phyloP scores from a whole-genome alignment of 1,140 invertebrate genomes.

The Galendromus occidentalis region DNA sequence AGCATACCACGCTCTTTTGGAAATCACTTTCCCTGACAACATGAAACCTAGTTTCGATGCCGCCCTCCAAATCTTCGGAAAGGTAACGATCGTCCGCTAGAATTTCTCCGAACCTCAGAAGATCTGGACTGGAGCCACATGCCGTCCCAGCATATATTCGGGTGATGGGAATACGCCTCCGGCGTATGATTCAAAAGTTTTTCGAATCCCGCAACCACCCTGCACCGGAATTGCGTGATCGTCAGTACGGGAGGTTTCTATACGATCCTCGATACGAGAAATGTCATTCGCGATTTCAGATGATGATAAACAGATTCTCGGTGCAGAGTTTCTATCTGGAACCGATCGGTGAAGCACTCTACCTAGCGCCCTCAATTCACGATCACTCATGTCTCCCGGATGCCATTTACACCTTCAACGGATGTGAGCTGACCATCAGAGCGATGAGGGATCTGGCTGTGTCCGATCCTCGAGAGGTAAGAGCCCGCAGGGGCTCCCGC shows the following conservation, averaged over 20 bases:
- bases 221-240: no score
- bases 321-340: neutral
- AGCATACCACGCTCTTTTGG: neutral
- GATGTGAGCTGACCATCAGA: neutral
- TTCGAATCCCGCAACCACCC: no score
- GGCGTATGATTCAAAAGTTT: no score
- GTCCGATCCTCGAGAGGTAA: neutral
- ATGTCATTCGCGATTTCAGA: neutral
- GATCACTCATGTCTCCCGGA: neutral
- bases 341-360: conserved; percentile 4
- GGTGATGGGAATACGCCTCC: no score
- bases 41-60: neutral
- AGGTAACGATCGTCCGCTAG: no score
- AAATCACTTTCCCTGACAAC: neutral
- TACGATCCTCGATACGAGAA: no score
- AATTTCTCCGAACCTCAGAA: no score
- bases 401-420: neutral
- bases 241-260: no score
- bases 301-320: conserved; percentile 1
- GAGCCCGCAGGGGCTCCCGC: neutral
- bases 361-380: neutral
- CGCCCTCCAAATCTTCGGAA: neutral
- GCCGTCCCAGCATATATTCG: no score
- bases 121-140: no score
- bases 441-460: neutral